These are phyloP conservation scores for Caretta caretta DNA, from an alignment of 2,113 vertebrate genomes.

Conservation along the genomic window DNA sequence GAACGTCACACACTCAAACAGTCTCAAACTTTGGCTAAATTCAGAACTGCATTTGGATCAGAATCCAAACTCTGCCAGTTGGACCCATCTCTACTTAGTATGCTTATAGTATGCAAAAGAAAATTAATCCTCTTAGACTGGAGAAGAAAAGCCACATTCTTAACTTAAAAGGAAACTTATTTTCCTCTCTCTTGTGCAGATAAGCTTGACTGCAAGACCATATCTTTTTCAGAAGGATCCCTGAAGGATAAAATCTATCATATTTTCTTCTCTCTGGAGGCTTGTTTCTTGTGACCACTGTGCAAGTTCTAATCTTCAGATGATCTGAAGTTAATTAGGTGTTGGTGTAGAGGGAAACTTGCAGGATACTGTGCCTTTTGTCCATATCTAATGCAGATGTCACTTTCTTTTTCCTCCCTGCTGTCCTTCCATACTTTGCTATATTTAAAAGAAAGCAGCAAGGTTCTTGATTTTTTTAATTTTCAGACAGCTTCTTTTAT, in stretches of 20 bases:
- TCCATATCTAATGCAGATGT: fast-evolving
- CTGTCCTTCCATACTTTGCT: background rate
- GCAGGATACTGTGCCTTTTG: background rate
- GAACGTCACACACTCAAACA: background rate
- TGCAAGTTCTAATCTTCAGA: fast-evolving
- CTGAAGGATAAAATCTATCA: background rate
- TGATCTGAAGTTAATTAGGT: fast-evolving
- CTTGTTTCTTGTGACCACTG: background rate
- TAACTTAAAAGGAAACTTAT: background rate
- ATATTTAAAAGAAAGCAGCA: background rate
- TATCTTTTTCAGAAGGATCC: background rate
- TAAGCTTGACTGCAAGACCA: background rate
- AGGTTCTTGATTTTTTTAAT: background rate
- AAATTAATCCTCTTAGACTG: background rate
- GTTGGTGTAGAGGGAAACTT: background rate
- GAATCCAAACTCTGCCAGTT: background rate
- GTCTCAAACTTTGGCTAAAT: background rate
- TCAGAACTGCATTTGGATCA: background rate
- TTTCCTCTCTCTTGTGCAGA: background rate
- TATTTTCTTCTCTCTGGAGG: background rate
- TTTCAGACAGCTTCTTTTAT: background rate
- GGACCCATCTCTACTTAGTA: background rate
- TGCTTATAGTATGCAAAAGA: background rate
- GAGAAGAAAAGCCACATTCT: background rate
- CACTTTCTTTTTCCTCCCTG: background rate